Evolutionary conservation across 2,797 vertebrate genomes (phyloP).

Genomic region (Erithacus rubecula): DNA sequence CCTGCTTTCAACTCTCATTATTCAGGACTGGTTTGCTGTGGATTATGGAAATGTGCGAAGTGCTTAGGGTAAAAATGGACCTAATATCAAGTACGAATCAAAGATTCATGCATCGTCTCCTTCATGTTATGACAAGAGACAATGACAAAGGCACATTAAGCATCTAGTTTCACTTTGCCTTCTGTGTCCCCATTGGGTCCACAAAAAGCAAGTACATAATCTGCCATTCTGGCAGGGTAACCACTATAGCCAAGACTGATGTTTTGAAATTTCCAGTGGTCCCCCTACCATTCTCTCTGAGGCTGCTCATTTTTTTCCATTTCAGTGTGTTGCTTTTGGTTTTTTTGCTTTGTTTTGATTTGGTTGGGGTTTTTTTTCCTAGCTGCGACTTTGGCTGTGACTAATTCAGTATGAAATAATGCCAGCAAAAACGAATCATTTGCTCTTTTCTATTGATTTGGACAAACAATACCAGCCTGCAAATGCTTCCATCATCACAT

Average conservation of each 20-base stretch:
- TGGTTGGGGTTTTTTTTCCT: neutral
- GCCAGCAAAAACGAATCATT: neutral
- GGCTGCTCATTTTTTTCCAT: neutral
- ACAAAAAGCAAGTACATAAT: neutral
- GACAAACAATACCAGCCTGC: neutral
- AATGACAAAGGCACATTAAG: neutral
- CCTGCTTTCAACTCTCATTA: neutral
- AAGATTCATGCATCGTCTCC: neutral
- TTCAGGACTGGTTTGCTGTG: neutral
- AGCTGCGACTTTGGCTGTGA: neutral
- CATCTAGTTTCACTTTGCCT: neutral
- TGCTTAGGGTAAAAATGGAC: neutral
- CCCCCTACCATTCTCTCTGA: neutral
- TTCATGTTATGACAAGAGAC: neutral
- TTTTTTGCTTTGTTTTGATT: neutral
- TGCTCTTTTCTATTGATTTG: neutral
- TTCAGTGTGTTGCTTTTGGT: neutral
- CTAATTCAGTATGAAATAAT: neutral
- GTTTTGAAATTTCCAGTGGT: neutral
- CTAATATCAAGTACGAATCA: neutral
- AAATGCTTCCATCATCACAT: neutral
- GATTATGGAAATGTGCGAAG: neutral
- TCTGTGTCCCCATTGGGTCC: accelerated
- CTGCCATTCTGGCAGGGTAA: neutral
- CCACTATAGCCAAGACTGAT: neutral